phyloP scores from a whole-genome alignment of 2,888 invertebrate species.

The Halictus ligatus region DNA sequence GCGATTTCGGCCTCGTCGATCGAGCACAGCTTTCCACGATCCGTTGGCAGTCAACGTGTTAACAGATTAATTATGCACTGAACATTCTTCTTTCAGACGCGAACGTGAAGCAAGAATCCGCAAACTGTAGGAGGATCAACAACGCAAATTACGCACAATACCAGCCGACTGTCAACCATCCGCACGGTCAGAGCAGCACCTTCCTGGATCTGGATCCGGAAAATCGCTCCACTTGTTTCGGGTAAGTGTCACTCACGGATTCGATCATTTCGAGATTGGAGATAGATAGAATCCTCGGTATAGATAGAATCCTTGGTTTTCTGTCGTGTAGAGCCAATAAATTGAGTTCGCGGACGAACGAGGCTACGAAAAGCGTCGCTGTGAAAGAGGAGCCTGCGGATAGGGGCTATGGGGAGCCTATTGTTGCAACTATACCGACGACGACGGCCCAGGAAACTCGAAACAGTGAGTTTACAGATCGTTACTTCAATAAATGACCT shows the following conservation, averaged over 20 bases:
- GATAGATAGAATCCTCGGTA: too few species aligned
- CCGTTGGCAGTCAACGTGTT: background rate
- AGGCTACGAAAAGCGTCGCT: slow-evolving; percentile 73
- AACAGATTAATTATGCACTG: background rate
- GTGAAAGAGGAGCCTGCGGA: slow-evolving; percentile 79
- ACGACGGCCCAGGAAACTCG: slow-evolving; percentile 70
- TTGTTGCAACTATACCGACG: slow-evolving; percentile 70
- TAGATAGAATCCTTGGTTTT: background rate
- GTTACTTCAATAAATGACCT: background rate
- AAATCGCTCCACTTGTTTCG: slow-evolving; percentile 71
- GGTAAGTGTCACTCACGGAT: slow-evolving; percentile 59
- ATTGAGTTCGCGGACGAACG: slow-evolving; percentile 64
- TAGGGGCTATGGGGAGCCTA: slow-evolving; percentile 76
- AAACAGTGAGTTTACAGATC: slow-evolving; percentile 67
- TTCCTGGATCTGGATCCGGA: slow-evolving; percentile 75
- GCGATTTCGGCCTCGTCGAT: background rate
- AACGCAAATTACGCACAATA: slow-evolving; percentile 71
- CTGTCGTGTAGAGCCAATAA: slow-evolving; percentile 59
- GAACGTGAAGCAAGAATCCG: slow-evolving; percentile 75
- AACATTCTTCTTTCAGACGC: slow-evolving; percentile 50
- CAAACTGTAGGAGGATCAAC: slow-evolving; percentile 70
- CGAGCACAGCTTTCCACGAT: background rate
- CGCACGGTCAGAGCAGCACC: slow-evolving; percentile 65
- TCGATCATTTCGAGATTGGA: background rate
- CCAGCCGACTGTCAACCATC: slow-evolving; percentile 60